These are phyloP conservation scores for Acleris cristana DNA, from an alignment of 2,888 invertebrate species.

Conservation along the genomic window DNA sequence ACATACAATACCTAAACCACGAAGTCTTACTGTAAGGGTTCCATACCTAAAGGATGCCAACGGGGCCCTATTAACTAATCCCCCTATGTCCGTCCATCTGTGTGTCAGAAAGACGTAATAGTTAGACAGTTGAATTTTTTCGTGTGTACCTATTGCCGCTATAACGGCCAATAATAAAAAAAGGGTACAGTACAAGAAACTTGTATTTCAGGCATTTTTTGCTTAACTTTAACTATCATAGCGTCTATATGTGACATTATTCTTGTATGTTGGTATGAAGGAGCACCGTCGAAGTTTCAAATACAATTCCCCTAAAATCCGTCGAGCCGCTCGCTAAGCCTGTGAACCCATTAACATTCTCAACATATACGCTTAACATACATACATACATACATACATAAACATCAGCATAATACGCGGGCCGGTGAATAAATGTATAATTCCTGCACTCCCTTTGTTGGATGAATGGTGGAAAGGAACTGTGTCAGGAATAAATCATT, in stretches of 20 bases:
- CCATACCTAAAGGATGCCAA: background rate
- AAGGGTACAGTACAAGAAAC: too few species aligned
- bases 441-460: constrained; percentile 28
- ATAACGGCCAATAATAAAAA: too few species aligned
- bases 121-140: too few species aligned
- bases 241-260: too few species aligned
- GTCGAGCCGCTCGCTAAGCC: background rate
- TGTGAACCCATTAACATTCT: constrained; percentile 26
- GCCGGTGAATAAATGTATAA: constrained; percentile 32
- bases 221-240: too few species aligned
- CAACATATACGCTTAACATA: constrained; percentile 19
- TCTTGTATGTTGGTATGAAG: too few species aligned
- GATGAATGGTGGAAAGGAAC: constrained; percentile 7
- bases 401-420: constrained; percentile 33
- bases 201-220: too few species aligned
- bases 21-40: background rate
- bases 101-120: background rate
- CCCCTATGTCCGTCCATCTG: background rate
- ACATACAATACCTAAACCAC: too few species aligned
- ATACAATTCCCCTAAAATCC: background rate
- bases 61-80: background rate
- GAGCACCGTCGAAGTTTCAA: too few species aligned
- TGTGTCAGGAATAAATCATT: constrained; percentile 21
- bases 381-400: constrained; percentile 21
- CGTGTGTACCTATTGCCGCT: too few species aligned